These are phyloP conservation scores for Frankliniella intonsa DNA, from an alignment of 2,888 invertebrate genomes.

Conservation along the genomic window DNA sequence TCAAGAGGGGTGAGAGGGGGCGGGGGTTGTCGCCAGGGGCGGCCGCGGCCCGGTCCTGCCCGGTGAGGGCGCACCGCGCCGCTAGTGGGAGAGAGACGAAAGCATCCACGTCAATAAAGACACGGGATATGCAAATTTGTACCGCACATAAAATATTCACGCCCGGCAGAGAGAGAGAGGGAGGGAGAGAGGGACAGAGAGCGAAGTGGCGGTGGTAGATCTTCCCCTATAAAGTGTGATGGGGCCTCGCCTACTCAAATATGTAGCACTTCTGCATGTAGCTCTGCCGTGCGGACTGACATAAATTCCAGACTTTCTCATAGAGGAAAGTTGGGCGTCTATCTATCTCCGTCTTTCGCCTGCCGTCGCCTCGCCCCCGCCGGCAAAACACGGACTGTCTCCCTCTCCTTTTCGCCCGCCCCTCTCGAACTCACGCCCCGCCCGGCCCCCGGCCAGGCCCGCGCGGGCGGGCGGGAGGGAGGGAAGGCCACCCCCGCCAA, in stretches of 20 bases:
- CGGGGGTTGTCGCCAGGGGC: neutral
- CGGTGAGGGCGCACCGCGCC: neutral
- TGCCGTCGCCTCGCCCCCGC: neutral
- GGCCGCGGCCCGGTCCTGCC: neutral
- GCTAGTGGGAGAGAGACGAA: neutral
- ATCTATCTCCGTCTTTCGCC: constrained; percentile 11
- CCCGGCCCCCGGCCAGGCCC: too few relatives aligned
- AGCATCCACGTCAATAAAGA: constrained; percentile 25
- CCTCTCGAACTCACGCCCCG: neutral
- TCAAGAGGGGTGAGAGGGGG: neutral
- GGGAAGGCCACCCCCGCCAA: neutral
- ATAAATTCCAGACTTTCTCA: constrained; percentile 27
- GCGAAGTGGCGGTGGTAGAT: neutral
- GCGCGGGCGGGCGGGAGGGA: neutral
- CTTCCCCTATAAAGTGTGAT: constrained; percentile 26
- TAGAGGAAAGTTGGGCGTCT: constrained; percentile 21
- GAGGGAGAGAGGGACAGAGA: neutral
- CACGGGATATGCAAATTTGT: constrained; percentile 26
- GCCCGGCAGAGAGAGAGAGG: neutral
- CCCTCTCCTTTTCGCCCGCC: neutral
- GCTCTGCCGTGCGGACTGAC: constrained; percentile 23
- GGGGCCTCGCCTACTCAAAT: constrained; percentile 25
- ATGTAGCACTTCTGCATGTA: constrained; percentile 26
- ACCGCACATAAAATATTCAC: constrained; percentile 26
- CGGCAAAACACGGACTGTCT: constrained; percentile 1